Percentiles rank a stretch among this genome's conserved stretches.
Conservation (phyloP, 2,113 vertebrate species). For the Bolborhynchus lineola region DNA sequence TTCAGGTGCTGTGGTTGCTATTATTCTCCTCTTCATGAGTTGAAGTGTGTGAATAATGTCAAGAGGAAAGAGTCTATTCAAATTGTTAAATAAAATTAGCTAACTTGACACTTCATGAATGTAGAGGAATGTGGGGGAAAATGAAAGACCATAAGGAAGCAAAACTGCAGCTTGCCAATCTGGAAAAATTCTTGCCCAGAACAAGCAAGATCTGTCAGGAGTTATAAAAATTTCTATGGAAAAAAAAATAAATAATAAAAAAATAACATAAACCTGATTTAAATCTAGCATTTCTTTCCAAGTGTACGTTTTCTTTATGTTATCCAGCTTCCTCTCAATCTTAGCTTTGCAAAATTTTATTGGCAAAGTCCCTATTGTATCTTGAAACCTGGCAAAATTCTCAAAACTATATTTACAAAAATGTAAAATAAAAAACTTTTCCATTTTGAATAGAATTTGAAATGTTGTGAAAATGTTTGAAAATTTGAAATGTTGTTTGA, state of each 20-base stretch:
- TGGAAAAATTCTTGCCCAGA: background rate
- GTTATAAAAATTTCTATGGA: background rate
- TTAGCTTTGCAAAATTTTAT: background rate
- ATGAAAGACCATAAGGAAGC: background rate
- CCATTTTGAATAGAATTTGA: background rate
- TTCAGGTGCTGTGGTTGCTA: background rate
- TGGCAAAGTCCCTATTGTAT: background rate
- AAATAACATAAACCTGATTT: background rate
- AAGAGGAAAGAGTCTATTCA: background rate
- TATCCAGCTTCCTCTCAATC: background rate
- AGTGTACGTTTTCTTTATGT: background rate
- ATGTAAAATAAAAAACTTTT: background rate
- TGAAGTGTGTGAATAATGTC: background rate
- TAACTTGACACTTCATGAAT: background rate
- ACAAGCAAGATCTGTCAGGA: background rate
- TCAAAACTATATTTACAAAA: background rate
- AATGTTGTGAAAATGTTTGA: background rate
- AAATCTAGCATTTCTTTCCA: background rate
- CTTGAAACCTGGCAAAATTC: background rate
- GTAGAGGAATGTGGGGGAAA: background rate
- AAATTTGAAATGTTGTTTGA: too few relatives aligned
- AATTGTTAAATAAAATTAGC: slow-evolving; percentile 7
- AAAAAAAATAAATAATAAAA: background rate
- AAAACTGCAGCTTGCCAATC: background rate
- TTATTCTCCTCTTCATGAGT: background rate